Evolutionary conservation across 1,140 invertebrate species (phyloP).

Genomic region (Drosophila miranda): DNA sequence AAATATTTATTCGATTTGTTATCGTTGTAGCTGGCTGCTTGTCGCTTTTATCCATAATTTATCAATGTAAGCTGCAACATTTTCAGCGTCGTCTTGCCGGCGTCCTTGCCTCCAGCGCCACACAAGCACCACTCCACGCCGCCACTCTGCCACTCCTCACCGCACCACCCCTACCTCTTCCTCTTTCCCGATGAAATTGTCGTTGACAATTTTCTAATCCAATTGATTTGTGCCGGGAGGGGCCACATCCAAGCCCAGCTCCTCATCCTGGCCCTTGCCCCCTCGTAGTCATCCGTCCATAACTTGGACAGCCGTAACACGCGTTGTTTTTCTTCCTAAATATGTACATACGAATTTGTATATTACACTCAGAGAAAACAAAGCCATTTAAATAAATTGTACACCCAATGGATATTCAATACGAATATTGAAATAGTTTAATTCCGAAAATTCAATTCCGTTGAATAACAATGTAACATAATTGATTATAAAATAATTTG

Average conservation of each 20-base stretch:
- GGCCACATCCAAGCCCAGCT: slow-evolving; percentile 14
- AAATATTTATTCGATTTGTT: slow-evolving; percentile 78
- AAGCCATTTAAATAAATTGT: neutral
- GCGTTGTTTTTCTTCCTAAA: slow-evolving; percentile 69
- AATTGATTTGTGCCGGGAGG: slow-evolving; percentile 77
- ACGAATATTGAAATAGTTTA: no score
- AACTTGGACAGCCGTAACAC: slow-evolving; percentile 56
- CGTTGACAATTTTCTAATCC: slow-evolving; percentile 79
- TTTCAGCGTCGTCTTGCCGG: slow-evolving; percentile 46
- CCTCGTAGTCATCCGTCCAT: slow-evolving; percentile 25
- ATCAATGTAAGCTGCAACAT: slow-evolving; percentile 75
- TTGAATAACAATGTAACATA: no score
- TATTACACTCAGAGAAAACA: slow-evolving; percentile 7
- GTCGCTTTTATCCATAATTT: slow-evolving; percentile 73
- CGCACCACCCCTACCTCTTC: neutral
- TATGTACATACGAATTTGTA: slow-evolving; percentile 24
- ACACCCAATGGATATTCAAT: no score
- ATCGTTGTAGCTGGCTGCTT: slow-evolving; percentile 44
- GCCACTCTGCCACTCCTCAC: neutral
- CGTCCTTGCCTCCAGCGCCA: slow-evolving; percentile 2
- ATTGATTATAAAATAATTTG: no score
- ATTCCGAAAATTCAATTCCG: no score
- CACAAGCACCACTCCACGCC: neutral
- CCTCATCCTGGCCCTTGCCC: neutral
- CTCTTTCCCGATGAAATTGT: slow-evolving; percentile 25